Conservation (phyloP, 2,888 invertebrate species). For the Cerastoderma edule region DNA sequence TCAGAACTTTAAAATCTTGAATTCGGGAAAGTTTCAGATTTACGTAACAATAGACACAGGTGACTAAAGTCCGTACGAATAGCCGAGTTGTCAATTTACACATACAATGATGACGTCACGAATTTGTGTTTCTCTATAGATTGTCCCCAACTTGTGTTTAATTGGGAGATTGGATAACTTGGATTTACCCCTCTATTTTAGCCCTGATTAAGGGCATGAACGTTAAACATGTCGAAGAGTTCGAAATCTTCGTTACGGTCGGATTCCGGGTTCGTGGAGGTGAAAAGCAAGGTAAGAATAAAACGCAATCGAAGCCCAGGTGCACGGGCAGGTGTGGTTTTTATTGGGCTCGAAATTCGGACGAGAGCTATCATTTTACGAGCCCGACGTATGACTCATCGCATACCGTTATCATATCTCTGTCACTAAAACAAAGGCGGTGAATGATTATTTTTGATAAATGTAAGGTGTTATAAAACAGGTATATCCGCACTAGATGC, state of each 20-base stretch:
- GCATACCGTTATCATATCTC: slow-evolving; percentile 4
- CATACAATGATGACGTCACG: slow-evolving; percentile 52
- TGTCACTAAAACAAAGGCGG: background rate
- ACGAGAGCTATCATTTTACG: background rate
- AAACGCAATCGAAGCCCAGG: slow-evolving; percentile 26
- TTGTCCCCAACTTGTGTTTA: background rate
- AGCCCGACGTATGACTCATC: slow-evolving; percentile 3
- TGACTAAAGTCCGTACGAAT: background rate
- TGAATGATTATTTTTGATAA: background rate
- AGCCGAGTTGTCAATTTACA: slow-evolving; percentile 20
- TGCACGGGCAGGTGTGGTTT: slow-evolving; percentile 45
- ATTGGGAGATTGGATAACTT: background rate
- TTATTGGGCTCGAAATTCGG: background rate
- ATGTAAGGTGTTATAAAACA: too few species aligned
- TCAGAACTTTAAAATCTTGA: too few species aligned
- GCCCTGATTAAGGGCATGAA: slow-evolving; percentile 37
- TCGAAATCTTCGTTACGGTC: slow-evolving; percentile 67
- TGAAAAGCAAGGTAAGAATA: slow-evolving; percentile 79
- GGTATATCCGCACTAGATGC: too few species aligned
- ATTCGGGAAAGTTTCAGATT: too few species aligned
- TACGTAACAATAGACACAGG: background rate
- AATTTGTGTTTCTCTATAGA: slow-evolving; percentile 15
- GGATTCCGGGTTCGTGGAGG: slow-evolving; percentile 69
- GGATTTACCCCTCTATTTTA: slow-evolving; percentile 12
- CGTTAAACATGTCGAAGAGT: slow-evolving; percentile 67